Evolutionary conservation across 2,888 invertebrate species (phyloP), one percentile per base, ranked within the genome.

Genomic region (Rhorus exstirpatorius): DNA sequence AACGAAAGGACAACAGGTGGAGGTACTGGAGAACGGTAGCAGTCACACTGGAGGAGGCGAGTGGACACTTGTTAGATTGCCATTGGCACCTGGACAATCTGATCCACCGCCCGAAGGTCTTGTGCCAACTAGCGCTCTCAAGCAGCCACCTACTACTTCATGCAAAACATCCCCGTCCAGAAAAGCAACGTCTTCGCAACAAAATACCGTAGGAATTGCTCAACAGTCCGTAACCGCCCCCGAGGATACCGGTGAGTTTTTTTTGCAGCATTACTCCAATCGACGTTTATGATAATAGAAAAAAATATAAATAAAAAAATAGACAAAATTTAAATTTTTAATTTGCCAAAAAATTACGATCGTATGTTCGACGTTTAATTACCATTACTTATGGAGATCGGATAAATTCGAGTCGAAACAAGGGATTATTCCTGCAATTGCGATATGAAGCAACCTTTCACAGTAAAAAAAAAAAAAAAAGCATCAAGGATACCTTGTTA

Each of bases 1-100:
- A 55, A 94, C 94, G 84, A 97, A 98, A 93, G 98, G 98, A 24
- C 98, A 98, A 93, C 98, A 98, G 93, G 98, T 98, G 84, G 98
- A 98, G 92, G 96, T 98, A 85, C 94, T 98, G 86, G 98, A 98
- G 92, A 94, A 95, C 84, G 96, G 96, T 90, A 93, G 95, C 81
- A 94, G 95, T 87, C 79, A 85, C 35, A 79, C 84, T 60, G 85
- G 83, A 3, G 83, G 85, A 3, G 77, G 87, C 44, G 93, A 93
- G 81, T 93, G 93, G 93, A 93, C 93, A 14, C 88, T 87, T 93
- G 95, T 93, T 93, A 92, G 93, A 93, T 93, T 93, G 91, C 93
- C 91, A 88, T 92, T 88, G 93, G 94, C 87, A 92, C 95, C 93
- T 88, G 94, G 88, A 89, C 94, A 88, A 91, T 83, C 91, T 7